These are phyloP conservation scores for Campylorhamphus procurvoides DNA, from an alignment of 2,113 vertebrate genomes.

Conservation along the genomic window DNA sequence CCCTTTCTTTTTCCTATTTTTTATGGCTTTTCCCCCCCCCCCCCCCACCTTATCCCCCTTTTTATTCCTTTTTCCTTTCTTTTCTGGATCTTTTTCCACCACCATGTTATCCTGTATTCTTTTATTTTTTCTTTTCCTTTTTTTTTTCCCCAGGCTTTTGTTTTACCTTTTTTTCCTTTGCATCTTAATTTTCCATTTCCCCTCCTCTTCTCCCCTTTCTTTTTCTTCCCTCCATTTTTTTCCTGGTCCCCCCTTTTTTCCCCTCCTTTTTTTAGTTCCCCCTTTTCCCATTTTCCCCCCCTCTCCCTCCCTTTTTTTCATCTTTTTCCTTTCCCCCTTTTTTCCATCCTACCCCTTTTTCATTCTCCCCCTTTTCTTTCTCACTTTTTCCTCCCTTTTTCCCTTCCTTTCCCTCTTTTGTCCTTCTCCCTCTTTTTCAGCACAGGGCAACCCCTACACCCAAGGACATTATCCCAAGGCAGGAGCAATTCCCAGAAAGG, in stretches of 20 bases:
- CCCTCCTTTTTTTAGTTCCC: accelerated
- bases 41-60: no score
- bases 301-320: no score
- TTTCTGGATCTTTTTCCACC: background rate
- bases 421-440: background rate
- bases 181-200: no score
- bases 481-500: background rate
- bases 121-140: background rate
- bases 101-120: no score
- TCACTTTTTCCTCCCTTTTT: background rate
- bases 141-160: no score
- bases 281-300: accelerated
- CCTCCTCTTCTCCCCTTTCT: no score
- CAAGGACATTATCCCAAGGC: accelerated
- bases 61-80: accelerated
- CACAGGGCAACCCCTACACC: background rate
- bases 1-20: accelerated
- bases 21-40: accelerated
- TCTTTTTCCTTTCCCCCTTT: background rate
- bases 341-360: no score
- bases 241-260: accelerated
- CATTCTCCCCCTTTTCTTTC: no score
- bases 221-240: accelerated
- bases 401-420: accelerated
- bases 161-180: background rate